Base-by-base conservation (phyloP, 2,113 vertebrate genomes). In the Mus spicilegus region DNA sequence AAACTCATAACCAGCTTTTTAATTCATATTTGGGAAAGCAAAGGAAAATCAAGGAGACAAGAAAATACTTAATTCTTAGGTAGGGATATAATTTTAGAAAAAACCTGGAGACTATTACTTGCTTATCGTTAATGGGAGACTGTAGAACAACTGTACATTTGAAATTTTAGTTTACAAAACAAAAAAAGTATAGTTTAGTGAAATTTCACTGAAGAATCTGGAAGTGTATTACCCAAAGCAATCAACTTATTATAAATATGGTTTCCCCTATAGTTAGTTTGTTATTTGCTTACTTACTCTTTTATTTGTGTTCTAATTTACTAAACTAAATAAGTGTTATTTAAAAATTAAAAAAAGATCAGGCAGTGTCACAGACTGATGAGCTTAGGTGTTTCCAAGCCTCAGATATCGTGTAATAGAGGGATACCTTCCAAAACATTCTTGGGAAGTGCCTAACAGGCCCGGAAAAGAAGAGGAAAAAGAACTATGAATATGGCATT, bases 121-220 rank as follows among this genome's bases (percentile, higher is more conserved):
- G 7, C 89, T 92, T 85, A 19, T 7, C 26, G 36, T 73, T 84
- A 84, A 61, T n/a, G 24, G 30, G 30, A 67, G 24, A 58, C 46
- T 88, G 10, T 42, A 72, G 22, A 76, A 82, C 39, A 94, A 42
- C 58, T 65, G 1, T 84, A 96, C 39, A 96, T 56, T 86, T 75
- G 63, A 42, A 46, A 91, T 70, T 33, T 72, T 76, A 73, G n/a
- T 96, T 95, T 93, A 69, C 72, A 89, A 87, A 76, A 33, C 26
- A 67, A 14, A 90, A 51, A 24, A 89, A 67, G 9, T 70, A 17
- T 61, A 46, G 3, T 33, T 0, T 54, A 85, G 3, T 63, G 1
- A 78, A 76, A 86, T 78, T 69, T 12, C 12, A 7, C 2, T 85
- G 24, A 76, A 84, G 2, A 56, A 85, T 86, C 86, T 88, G 76